Base-by-base conservation (phyloP, 2,113 vertebrate genomes). In the Chloropsis cyanopogon region DNA sequence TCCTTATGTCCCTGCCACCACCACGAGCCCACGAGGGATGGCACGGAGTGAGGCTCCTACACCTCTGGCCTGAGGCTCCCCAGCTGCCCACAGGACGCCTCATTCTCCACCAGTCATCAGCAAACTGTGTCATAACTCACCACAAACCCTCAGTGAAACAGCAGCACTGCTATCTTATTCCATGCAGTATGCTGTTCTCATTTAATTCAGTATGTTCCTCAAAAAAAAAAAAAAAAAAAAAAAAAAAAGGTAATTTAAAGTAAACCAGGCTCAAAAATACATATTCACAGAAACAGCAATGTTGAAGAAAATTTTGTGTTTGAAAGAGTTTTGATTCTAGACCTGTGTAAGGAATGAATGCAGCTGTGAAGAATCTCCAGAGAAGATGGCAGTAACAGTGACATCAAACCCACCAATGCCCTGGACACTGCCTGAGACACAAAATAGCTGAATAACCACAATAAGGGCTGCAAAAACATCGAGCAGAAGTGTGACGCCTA, bases 11-110 rank as follows among this genome's bases (percentile, higher is more conserved):
- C 66, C 71, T 9, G 17, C 24, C 16, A 19, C 31, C 7, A 2
- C 35, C 60, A 19, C 0, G 0, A 54, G 41, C 47, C 65, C 37
- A 7, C 0, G 1, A 0, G 9, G 41, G 57, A 37, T 14, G 28
- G 17, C 46, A 44, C 5, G 0, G 41, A 57, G n/a, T 1, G 75
- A 72, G 41, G 42, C 10, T 63, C 57, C 60, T 20, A 53, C 21
- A 28, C 37, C 6, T 2, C 73, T 42, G 50, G 5, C 6, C 65
- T 10, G 53, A 5, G 3, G 46, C 57, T 78, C 14, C 22, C 39
- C 24, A 26, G 10, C 31, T 22, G 17, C 8, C 26, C 71, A 14
- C 1, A 1, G 65, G 18, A 35, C 1, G 13, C 46, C 44, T 33
- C 41, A 11, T 0, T 8, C 18, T 8, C 6, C 52, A 29, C 14